Percentiles rank a stretch among this genome's conserved stretches.
Conservation (phyloP, 2,888 invertebrate species). For the Mesoligia furuncula region DNA sequence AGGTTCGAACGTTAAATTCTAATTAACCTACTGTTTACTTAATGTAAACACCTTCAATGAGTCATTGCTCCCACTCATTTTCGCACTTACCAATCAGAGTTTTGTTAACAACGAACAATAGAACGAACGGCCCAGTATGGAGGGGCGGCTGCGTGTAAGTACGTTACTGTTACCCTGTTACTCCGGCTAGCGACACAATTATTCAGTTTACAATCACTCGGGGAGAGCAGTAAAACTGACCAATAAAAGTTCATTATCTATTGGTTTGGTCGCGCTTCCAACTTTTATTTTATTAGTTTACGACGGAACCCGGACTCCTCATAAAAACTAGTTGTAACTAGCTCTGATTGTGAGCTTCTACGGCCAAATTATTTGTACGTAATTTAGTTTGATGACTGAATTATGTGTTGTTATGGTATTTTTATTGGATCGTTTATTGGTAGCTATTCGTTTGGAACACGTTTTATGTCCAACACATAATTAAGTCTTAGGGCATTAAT, state of each 20-base stretch:
- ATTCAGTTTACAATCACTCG: constrained; percentile 82
- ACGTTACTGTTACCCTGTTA: constrained; percentile 49
- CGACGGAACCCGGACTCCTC: constrained; percentile 73
- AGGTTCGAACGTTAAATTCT: constrained; percentile 27
- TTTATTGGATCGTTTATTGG: constrained; percentile 68
- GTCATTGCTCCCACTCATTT: constrained; percentile 64
- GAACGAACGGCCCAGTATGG: constrained; percentile 50
- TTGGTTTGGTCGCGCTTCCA: constrained; percentile 88
- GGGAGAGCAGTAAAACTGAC: constrained; percentile 89
- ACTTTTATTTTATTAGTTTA: constrained; percentile 90
- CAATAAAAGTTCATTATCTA: constrained; percentile 91
- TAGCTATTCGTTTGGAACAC: constrained; percentile 60
- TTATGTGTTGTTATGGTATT: constrained; percentile 69
- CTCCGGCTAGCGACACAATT: constrained; percentile 63
- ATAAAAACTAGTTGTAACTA: constrained; percentile 79
- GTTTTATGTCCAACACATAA: constrained; percentile 57
- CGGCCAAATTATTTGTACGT: constrained; percentile 64
- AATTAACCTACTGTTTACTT: constrained; percentile 41
- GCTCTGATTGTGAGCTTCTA: constrained; percentile 69
- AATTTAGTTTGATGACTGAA: constrained; percentile 70
- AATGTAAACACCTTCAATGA: constrained; percentile 55
- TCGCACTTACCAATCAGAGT: constrained; percentile 71
- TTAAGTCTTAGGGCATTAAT: constrained; percentile 50
- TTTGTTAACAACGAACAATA: constrained; percentile 67
- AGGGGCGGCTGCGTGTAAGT: constrained; percentile 62